Percentiles rank a stretch among this genome's conserved stretches.
These are phyloP conservation scores for Corythornis cristatus DNA, from an alignment of 2,113 vertebrate genomes.

Conservation along the genomic window DNA sequence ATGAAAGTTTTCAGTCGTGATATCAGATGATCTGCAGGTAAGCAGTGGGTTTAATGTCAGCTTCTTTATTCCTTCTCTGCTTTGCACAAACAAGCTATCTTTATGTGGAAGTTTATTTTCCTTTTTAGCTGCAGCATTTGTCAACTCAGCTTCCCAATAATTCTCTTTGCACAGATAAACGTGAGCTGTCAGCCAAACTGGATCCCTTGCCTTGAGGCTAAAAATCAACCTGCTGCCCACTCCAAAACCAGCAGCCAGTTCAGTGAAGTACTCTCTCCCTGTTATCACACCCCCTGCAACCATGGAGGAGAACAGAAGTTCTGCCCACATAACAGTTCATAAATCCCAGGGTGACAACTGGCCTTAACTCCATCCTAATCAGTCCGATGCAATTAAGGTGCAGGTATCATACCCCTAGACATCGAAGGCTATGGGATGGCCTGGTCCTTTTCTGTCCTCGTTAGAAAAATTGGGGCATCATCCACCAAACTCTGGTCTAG, in stretches of 20 bases:
- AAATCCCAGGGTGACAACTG: not conserved
- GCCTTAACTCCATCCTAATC: not conserved
- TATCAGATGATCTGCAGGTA: constrained; percentile 45
- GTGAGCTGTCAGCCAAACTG: rapidly evolving
- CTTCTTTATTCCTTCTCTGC: not conserved
- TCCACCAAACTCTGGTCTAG: not conserved
- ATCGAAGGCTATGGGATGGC: not conserved
- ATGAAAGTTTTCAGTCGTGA: constrained; percentile 21
- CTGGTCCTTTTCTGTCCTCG: not conserved
- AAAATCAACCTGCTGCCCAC: not conserved
- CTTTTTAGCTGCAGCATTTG: not conserved
- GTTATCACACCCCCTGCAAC: not conserved
- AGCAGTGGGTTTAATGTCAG: constrained; percentile 6
- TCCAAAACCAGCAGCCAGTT: not conserved
- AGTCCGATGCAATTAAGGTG: not conserved
- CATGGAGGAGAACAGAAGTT: not conserved
- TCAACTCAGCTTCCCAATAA: not conserved
- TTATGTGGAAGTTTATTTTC: constrained; percentile 32
- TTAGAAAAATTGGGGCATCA: not conserved
- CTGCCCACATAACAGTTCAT: not conserved
- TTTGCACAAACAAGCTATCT: constrained; percentile 21
- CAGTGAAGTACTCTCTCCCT: not conserved
- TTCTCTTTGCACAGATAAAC: not conserved
- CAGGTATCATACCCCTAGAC: not conserved
- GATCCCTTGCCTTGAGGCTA: not conserved